Evolutionary conservation across 2,888 invertebrate species (phyloP).

Genomic region (Teleogryllus oceanicus): DNA sequence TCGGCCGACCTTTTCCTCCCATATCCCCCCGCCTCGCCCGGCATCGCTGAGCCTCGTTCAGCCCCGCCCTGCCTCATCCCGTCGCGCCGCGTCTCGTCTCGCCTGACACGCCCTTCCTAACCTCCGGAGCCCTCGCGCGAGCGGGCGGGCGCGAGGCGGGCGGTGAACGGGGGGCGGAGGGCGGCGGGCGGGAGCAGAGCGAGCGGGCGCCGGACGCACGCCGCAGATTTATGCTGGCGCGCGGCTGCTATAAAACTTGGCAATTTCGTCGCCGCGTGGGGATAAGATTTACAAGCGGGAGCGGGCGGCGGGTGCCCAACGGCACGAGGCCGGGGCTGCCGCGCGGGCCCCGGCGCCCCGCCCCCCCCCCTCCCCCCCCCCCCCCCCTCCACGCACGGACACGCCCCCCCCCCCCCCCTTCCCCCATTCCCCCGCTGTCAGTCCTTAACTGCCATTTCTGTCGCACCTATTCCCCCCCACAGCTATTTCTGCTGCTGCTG

Average conservation of each 20-base stretch:
- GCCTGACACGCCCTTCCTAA: background rate
- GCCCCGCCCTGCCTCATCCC: too few relatives aligned
- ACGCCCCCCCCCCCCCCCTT: too few relatives aligned
- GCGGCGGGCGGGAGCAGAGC: background rate
- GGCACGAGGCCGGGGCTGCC: background rate
- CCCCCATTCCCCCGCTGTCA: too few relatives aligned
- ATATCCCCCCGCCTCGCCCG: too few relatives aligned
- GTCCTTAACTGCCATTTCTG: too few relatives aligned
- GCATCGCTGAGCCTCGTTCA: too few relatives aligned
- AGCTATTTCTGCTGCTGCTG: too few relatives aligned
- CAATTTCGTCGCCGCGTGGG: slow-evolving; percentile 18
- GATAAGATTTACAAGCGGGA: slow-evolving; percentile 18
- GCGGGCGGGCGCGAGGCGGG: background rate
- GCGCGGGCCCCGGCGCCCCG: background rate
- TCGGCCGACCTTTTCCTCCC: too few relatives aligned
- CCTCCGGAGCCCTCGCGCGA: background rate
- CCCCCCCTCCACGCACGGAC: too few relatives aligned
- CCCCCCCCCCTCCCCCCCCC: too few relatives aligned
- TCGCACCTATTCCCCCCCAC: too few relatives aligned
- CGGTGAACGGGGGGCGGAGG: background rate
- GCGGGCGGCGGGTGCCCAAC: background rate
- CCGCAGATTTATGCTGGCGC: slow-evolving; percentile 18
- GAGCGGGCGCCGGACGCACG: slow-evolving; percentile 6
- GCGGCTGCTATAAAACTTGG: slow-evolving; percentile 18
- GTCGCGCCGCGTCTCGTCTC: background rate